Conservation (phyloP, 2,113 vertebrate species). For the Thalassoma bifasciatum region DNA sequence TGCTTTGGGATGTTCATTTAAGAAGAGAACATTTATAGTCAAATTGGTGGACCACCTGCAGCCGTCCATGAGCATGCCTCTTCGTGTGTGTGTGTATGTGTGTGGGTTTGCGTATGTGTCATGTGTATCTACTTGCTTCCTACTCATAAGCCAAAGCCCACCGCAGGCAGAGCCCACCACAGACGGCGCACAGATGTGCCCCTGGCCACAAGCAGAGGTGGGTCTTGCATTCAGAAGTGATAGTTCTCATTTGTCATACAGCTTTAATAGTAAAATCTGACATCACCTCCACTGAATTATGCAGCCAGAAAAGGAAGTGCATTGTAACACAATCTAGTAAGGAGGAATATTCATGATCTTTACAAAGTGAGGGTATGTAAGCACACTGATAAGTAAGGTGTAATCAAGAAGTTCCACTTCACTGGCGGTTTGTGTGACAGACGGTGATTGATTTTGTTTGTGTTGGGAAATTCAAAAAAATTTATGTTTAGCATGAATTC, state of each 20-base stretch:
- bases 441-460: constrained; percentile 77
- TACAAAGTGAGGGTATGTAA: constrained; percentile 8
- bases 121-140: constrained; percentile 37
- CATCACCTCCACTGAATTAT: constrained; percentile 79
- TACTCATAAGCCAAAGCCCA: constrained; percentile 50
- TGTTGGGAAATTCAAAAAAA: constrained; percentile 56
- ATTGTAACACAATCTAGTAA: not conserved
- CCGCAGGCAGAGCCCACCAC: constrained; percentile 70
- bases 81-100: not conserved
- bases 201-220: constrained; percentile 70
- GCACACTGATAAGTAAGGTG: constrained; percentile 65
- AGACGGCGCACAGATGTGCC: constrained; percentile 85
- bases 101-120: not conserved
- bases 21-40: constrained; percentile 34
- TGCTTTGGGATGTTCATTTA: constrained; percentile 23
- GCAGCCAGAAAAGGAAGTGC: constrained; percentile 36
- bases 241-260: constrained; percentile 77
- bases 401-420: constrained; percentile 75
- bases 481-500: constrained; percentile 61
- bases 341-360: constrained; percentile 68
- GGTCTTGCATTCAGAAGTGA: constrained; percentile 76
- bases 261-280: constrained; percentile 80
- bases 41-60: constrained; percentile 47
- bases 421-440: constrained; percentile 66
- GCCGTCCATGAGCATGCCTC: not conserved